Evolutionary conservation across 2,888 invertebrate genomes (phyloP).

Genomic region (Cantharis lateralis): DNA sequence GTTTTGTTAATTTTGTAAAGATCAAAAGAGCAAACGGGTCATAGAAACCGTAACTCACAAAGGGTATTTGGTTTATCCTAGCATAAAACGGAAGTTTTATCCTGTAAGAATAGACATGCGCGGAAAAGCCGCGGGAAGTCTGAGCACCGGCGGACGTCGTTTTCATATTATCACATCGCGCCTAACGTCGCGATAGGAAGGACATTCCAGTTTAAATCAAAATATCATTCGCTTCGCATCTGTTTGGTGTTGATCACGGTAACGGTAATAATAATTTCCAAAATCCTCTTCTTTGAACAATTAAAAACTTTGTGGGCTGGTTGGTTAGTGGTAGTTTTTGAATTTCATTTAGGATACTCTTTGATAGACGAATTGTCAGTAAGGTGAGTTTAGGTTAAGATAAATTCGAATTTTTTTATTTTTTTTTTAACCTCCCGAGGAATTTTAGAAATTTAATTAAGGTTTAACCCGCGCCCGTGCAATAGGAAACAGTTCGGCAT

Average conservation of each 20-base stretch:
- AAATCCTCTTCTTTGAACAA: background rate
- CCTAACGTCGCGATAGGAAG: conserved; percentile 15
- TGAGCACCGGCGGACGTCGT: conserved; percentile 23
- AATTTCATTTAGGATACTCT: background rate
- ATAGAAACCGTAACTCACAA: conserved; percentile 19
- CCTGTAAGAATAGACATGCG: conserved; percentile 23
- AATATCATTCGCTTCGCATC: background rate
- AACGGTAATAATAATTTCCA: background rate
- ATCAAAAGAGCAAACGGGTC: conserved; percentile 25
- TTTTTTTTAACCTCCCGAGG: background rate
- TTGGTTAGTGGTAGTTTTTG: background rate
- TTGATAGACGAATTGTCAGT: background rate
- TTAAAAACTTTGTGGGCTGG: background rate
- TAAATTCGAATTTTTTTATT: background rate
- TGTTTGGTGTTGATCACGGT: background rate
- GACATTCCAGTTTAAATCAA: background rate
- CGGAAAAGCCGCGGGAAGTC: conserved; percentile 26
- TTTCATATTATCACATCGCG: conserved; percentile 26
- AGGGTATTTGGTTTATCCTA: conserved; percentile 20
- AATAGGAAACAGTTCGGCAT: conserved; percentile 8
- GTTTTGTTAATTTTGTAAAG: conserved; percentile 19
- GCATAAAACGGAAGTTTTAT: conserved; percentile 20
- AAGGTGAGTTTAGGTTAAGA: background rate
- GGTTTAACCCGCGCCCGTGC: background rate
- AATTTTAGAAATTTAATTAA: background rate